phyloP scores from a whole-genome alignment of 2,888 invertebrate genomes.

The Sycophila texana region DNA sequence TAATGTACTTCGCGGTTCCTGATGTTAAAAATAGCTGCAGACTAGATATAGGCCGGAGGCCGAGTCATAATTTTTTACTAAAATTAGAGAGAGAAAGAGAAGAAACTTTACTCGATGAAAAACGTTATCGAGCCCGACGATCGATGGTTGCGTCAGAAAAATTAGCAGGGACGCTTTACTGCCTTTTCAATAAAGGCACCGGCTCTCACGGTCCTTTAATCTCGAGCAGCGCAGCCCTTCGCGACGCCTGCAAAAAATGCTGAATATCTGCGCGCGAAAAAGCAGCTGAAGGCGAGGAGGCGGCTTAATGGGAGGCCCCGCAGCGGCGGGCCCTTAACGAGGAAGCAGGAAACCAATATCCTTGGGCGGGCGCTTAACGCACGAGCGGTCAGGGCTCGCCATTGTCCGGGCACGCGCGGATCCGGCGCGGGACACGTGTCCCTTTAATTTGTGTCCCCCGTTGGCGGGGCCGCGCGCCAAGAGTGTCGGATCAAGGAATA shows the following conservation, averaged over 20 bases:
- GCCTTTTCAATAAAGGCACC: constrained; percentile 40
- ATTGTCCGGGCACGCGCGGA: constrained; percentile 35
- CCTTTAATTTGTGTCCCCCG: constrained; percentile 68
- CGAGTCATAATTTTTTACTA: too few species aligned
- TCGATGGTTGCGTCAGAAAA: background rate
- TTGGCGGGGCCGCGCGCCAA: constrained; percentile 48
- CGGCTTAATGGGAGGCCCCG: background rate
- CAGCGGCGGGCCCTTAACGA: constrained; percentile 31
- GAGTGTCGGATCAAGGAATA: constrained; percentile 59
- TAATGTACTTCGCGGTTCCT: too few species aligned
- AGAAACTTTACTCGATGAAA: too few species aligned
- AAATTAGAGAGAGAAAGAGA: too few species aligned
- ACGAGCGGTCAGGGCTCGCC: constrained; percentile 62
- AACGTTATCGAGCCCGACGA: too few species aligned
- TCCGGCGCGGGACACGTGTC: constrained; percentile 66
- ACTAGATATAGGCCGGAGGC: too few species aligned
- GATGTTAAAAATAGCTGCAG: too few species aligned
- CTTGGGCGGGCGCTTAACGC: constrained; percentile 63
- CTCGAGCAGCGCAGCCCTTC: constrained; percentile 10
- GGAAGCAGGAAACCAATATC: constrained; percentile 61
- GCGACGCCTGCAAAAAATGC: constrained; percentile 29
- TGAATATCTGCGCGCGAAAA: background rate
- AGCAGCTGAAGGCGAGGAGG: background rate
- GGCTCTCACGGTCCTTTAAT: constrained; percentile 29
- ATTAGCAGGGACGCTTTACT: background rate